Evolutionary conservation across 2,113 vertebrate genomes (phyloP).

Genomic region (Aleadryas rufinucha): DNA sequence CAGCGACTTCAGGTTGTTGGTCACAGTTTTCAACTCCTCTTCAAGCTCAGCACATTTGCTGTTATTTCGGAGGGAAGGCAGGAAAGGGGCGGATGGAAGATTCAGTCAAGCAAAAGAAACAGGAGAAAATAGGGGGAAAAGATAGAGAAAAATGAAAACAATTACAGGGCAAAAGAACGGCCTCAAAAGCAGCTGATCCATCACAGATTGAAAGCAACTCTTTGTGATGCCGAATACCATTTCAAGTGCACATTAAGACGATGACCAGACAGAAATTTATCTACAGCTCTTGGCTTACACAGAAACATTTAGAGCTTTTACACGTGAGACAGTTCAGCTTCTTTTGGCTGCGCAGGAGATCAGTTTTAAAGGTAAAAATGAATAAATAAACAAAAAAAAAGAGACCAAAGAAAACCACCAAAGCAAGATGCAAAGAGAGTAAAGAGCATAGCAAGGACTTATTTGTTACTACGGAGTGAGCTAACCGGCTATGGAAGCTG

Average conservation of each 20-base stretch:
- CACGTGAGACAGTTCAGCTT: conserved; percentile 63
- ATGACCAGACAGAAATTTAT: background rate
- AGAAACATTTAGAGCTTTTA: conserved; percentile 1
- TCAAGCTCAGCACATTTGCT: conserved; percentile 99
- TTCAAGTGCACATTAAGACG: background rate
- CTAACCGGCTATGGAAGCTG: conserved; percentile 56
- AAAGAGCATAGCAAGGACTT: conserved; percentile 38
- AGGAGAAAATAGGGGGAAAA: conserved; percentile 70
- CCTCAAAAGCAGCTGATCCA: conserved; percentile 75
- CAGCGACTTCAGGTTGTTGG: conserved; percentile 99
- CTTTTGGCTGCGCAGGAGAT: conserved; percentile 67
- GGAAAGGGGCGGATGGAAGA: conserved; percentile 68
- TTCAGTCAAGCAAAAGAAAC: conserved; percentile 70
- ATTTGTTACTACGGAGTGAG: conserved; percentile 47
- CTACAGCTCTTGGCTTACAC: background rate
- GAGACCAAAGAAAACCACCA: conserved; percentile 67
- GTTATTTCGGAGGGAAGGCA: conserved; percentile 81
- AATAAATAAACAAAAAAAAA: conserved; percentile 45
- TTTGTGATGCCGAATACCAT: background rate
- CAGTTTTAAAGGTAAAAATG: conserved; percentile 63
- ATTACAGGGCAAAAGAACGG: conserved; percentile 72
- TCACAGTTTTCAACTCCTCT: conserved; percentile 99
- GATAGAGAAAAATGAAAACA: conserved; percentile 74
- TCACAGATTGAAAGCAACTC: background rate
- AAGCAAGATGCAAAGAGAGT: conserved; percentile 69